Conservation (phyloP, 2,797 vertebrate species). For the Chelon auratus region DNA sequence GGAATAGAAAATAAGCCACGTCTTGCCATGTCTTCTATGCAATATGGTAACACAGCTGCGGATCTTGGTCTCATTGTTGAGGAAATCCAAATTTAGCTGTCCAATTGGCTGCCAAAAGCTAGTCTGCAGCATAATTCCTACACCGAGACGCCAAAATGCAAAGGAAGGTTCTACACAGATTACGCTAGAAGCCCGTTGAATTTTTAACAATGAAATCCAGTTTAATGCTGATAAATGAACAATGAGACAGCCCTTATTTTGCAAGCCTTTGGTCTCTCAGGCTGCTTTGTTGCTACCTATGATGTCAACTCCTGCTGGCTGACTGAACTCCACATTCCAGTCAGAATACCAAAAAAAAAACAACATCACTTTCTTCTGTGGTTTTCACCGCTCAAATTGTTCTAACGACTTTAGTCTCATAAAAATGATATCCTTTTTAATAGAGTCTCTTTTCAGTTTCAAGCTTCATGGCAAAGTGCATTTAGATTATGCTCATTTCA, state of each 20-base stretch:
- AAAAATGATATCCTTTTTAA: neutral
- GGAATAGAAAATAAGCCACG: conserved; percentile 67
- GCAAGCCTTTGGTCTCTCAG: conserved; percentile 13
- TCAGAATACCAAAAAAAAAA: conserved; percentile 15
- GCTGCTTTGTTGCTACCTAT: conserved; percentile 13
- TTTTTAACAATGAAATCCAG: conserved; percentile 61
- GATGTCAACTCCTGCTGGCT: conserved; percentile 11
- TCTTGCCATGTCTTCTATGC: conserved; percentile 67
- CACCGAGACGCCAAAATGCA: conserved; percentile 66
- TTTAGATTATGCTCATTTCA: conserved; percentile 1
- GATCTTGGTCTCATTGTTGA: conserved; percentile 74
- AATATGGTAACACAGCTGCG: conserved; percentile 82
- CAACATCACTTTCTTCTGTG: neutral
- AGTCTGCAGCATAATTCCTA: conserved; percentile 73
- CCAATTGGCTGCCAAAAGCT: conserved; percentile 76
- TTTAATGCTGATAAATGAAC: conserved; percentile 47
- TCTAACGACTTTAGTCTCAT: neutral
- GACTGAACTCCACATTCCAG: conserved; percentile 7
- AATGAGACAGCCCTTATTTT: conserved; percentile 22
- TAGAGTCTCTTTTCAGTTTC: neutral
- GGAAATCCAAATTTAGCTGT: conserved; percentile 76
- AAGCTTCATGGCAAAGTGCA: neutral
- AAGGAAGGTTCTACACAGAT: conserved; percentile 72
- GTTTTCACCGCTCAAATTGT: neutral
- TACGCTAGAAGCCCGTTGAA: conserved; percentile 62